Conservation (phyloP, 2,797 vertebrate genomes). For the Lophius americanus region DNA sequence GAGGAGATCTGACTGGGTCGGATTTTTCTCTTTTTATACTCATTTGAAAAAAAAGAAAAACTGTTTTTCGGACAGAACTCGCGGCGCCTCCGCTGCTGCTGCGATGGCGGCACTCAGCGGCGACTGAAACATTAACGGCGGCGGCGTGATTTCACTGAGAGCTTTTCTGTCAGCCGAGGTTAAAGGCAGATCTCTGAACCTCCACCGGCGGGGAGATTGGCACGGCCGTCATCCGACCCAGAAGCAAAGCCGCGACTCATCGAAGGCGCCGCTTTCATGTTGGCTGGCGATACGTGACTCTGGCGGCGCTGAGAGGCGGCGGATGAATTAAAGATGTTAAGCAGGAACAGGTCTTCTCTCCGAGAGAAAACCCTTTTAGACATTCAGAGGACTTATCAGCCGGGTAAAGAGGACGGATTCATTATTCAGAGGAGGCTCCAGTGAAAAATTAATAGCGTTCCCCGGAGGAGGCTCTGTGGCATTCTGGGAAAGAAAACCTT, state of each 20-base stretch:
- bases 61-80: not conserved
- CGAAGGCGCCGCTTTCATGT: conserved; percentile 75
- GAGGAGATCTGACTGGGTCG: too few species aligned
- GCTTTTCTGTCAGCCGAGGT: conserved; percentile 68
- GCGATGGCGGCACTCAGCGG: conserved; percentile 69
- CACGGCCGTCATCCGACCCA: conserved; percentile 77
- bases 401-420: conserved; percentile 81
- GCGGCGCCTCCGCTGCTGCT: conserved; percentile 44
- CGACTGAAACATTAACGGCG: conserved; percentile 77
- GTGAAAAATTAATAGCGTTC: conserved; percentile 82
- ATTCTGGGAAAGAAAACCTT: conserved; percentile 73
- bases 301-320: conserved; percentile 62
- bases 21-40: not conserved
- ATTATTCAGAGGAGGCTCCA: conserved; percentile 81
- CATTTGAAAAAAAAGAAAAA: not conserved
- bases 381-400: conserved; percentile 79
- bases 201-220: conserved; percentile 60
- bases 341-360: conserved; percentile 71
- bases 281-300: conserved; percentile 72
- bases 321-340: conserved; percentile 80
- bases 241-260: conserved; percentile 75
- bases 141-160: conserved; percentile 67
- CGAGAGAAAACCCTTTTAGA: conserved; percentile 80
- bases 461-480: conserved; percentile 71
- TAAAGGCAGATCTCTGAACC: conserved; percentile 72